A percentile compares a stretch with the other conserved stretches of the same genome.
Evolutionary conservation across 2,113 vertebrate genomes (phyloP).

Genomic region (Hippocampus abdominalis): DNA sequence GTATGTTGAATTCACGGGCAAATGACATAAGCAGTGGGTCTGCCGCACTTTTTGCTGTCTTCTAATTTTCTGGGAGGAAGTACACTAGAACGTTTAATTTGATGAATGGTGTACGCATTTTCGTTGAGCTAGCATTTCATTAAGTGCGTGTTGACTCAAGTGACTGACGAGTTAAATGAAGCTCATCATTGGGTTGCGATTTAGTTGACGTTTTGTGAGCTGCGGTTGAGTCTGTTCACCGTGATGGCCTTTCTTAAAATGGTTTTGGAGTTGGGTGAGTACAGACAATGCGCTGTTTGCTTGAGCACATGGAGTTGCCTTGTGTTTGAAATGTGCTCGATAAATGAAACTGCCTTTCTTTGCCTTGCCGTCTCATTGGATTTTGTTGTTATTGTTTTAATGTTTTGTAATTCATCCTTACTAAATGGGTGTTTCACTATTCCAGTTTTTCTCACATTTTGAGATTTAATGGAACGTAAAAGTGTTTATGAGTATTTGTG

Average conservation of each 20-base stretch:
- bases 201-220: conserved; percentile 29
- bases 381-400: too few relatives aligned
- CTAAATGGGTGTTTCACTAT: not conserved
- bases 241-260: not conserved
- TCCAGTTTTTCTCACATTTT: not conserved
- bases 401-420: not conserved
- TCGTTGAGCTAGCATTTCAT: conserved; percentile 41
- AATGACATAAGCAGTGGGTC: not conserved
- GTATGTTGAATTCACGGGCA: not conserved
- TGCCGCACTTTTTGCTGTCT: not conserved
- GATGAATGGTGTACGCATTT: conserved; percentile 27
- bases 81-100: conserved; percentile 4
- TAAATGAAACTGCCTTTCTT: not conserved
- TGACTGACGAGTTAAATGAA: conserved; percentile 39
- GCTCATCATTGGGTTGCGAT: conserved; percentile 30
- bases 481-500: not conserved
- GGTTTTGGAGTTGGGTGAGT: not conserved
- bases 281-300: not conserved
- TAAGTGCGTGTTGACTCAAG: conserved; percentile 26
- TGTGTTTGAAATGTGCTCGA: too few relatives aligned
- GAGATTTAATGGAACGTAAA: not conserved
- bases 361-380: not conserved
- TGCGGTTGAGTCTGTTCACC: conserved; percentile 25
- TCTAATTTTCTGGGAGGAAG: conserved; percentile 4
- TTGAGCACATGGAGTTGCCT: too few relatives aligned